A percentile compares a stretch with the other conserved stretches of the same genome.
Evolutionary conservation across 2,888 invertebrate genomes (phyloP).

Genomic region (Timema cristinae): DNA sequence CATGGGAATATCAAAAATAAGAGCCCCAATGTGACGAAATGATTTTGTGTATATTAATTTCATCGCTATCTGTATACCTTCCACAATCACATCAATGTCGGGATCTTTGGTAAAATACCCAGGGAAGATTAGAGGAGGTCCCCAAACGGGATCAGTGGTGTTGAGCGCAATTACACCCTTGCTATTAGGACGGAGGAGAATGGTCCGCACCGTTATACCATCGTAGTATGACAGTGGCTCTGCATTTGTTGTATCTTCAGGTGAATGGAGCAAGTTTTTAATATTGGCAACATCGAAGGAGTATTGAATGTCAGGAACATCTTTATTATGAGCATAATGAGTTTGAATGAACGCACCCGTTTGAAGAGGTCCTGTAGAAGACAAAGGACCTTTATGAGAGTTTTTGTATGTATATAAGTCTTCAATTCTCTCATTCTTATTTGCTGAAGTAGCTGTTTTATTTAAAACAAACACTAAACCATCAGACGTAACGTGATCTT

Average conservation of each 20-base stretch:
- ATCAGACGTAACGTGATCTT: conserved; percentile 66
- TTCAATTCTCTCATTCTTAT: conserved; percentile 30
- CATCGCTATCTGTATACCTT: conserved; percentile 50
- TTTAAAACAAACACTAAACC: conserved; percentile 52
- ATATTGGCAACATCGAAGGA: conserved; percentile 58
- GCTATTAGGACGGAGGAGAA: conserved; percentile 35
- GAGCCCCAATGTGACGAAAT: conserved; percentile 55
- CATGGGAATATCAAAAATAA: conserved; percentile 54
- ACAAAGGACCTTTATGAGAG: conserved; percentile 34
- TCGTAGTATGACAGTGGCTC: conserved; percentile 60
- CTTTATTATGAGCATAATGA: conserved; percentile 42
- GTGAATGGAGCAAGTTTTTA: conserved; percentile 56
- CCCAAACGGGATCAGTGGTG: conserved; percentile 44
- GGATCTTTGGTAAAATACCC: conserved; percentile 38
- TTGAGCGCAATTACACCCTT: conserved; percentile 38
- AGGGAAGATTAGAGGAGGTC: conserved; percentile 49
- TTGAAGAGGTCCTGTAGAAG: conserved; percentile 30
- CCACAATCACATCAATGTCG: conserved; percentile 49
- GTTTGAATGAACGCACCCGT: conserved; percentile 59
- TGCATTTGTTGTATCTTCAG: conserved; percentile 49
- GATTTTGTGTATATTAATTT: conserved; percentile 55
- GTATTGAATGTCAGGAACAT: conserved; percentile 62
- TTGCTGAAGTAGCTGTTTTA: conserved; percentile 36
- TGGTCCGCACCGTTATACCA: conserved; percentile 46
- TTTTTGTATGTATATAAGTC: conserved; percentile 35